A percentile compares a stretch with the other conserved stretches of the same genome.
These are phyloP conservation scores for Drosophila kepulauana DNA, from an alignment of 1,140 invertebrate genomes.

Conservation along the genomic window DNA sequence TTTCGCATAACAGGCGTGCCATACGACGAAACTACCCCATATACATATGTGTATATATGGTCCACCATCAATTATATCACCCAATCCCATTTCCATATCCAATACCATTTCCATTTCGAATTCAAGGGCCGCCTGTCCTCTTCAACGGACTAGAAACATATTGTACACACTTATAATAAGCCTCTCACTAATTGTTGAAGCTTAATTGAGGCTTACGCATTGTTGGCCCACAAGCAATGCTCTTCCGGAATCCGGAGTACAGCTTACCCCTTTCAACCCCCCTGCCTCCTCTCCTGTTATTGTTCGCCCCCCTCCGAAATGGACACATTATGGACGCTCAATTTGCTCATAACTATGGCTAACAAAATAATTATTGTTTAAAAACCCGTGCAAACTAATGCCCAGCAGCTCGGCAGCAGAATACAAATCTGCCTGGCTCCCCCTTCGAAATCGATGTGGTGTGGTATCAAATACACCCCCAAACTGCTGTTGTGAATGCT, in stretches of 20 bases:
- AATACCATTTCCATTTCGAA: too few species aligned
- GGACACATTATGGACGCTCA: conserved; percentile 44
- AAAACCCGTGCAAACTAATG: conserved; percentile 45
- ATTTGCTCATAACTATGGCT: conserved; percentile 52
- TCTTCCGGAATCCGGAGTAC: conserved; percentile 2
- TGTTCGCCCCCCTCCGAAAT: neutral
- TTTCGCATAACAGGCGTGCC: neutral
- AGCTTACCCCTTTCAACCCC: neutral
- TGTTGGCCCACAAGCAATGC: conserved; percentile 31
- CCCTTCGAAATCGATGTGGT: conserved; percentile 7
- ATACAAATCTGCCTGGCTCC: conserved; percentile 22
- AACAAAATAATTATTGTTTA: conserved; percentile 56
- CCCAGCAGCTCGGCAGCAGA: conserved; percentile 5
- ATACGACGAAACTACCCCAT: too few species aligned
- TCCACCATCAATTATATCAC: neutral
- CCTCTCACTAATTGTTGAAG: conserved; percentile 52
- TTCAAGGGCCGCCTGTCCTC: neutral
- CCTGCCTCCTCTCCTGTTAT: too few species aligned
- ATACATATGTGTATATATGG: neutral
- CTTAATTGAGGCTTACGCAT: conserved; percentile 56
- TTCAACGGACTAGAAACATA: conserved; percentile 22
- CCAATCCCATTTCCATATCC: neutral
- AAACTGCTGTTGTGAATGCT: neutral
- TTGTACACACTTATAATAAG: conserved; percentile 38
- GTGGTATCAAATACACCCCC: neutral